These are phyloP conservation scores for Colius striatus DNA, from an alignment of 2,113 vertebrate species.

Conservation along the genomic window DNA sequence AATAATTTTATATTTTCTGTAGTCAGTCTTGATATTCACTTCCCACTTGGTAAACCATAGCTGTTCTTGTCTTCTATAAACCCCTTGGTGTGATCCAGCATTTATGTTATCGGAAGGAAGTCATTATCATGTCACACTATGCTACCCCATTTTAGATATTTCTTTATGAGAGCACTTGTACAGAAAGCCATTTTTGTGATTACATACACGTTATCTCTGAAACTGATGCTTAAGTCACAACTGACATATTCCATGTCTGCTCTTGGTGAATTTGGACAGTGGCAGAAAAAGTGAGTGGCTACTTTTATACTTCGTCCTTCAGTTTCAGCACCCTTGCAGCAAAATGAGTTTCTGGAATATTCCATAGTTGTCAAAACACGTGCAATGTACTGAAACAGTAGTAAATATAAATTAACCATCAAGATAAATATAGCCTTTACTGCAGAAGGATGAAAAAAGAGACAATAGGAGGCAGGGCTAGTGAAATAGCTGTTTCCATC, in stretches of 20 bases:
- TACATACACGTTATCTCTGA: background rate
- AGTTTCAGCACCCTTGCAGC: background rate
- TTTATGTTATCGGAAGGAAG: background rate
- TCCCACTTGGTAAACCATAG: background rate
- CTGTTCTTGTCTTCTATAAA: background rate
- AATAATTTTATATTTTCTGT: background rate
- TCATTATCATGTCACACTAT: background rate
- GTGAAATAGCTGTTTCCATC: slow-evolving; percentile 24
- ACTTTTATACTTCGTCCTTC: background rate
- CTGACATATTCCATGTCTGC: background rate
- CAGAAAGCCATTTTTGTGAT: background rate
- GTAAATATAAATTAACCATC: slow-evolving; percentile 36
- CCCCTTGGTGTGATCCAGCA: background rate
- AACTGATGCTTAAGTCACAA: background rate
- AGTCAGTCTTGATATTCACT: background rate
- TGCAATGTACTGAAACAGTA: background rate
- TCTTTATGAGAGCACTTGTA: background rate
- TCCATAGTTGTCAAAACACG: background rate
- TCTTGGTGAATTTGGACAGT: background rate
- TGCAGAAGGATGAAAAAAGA: slow-evolving; percentile 19
- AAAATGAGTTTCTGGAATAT: background rate
- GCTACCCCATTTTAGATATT: background rate
- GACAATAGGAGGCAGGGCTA: background rate
- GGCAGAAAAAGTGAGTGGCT: background rate
- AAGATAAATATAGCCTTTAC: slow-evolving; percentile 16